These are phyloP conservation scores for Sesamia nonagrioides DNA, from an alignment of 1,140 invertebrate genomes.

Conservation along the genomic window DNA sequence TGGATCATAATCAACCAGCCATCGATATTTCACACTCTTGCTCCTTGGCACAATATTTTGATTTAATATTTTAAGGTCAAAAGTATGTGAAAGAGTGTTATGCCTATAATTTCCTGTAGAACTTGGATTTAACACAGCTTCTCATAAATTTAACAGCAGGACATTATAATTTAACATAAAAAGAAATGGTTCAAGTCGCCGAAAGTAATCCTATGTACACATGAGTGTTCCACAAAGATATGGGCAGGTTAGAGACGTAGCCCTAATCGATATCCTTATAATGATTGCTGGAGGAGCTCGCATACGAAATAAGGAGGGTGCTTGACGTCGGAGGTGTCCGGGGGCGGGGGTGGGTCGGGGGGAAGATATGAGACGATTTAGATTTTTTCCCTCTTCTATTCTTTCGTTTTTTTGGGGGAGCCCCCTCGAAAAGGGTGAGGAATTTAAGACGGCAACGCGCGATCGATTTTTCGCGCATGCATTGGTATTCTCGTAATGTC, in stretches of 20 bases:
- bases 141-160: neutral
- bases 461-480: slow-evolving; percentile 87
- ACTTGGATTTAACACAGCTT: neutral
- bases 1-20: neutral
- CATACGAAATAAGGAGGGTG: slow-evolving; percentile 87
- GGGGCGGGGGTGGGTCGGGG: slow-evolving; percentile 64
- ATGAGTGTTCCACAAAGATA: slow-evolving; percentile 81
- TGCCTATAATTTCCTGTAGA: neutral
- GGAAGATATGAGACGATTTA: slow-evolving; percentile 87
- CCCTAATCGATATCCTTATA: slow-evolving; percentile 87
- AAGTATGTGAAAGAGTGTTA: too few species aligned
- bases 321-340: slow-evolving; percentile 81
- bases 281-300: slow-evolving; percentile 86
- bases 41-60: too few species aligned
- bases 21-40: neutral
- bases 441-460: slow-evolving; percentile 83
- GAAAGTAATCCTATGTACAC: slow-evolving; percentile 67
- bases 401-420: slow-evolving; percentile 87
- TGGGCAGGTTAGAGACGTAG: slow-evolving; percentile 83
- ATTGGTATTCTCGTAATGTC: slow-evolving; percentile 87
- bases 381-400: slow-evolving; percentile 87
- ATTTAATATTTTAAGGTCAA: neutral
- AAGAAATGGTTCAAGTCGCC: slow-evolving; percentile 33
- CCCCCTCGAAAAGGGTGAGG: slow-evolving; percentile 86
- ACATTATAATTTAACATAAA: slow-evolving; percentile 46